Percentiles rank a stretch among this genome's conserved stretches.
These are phyloP conservation scores for Coregonus sp. DNA, from an alignment of 2,797 vertebrate species.

Conservation along the genomic window DNA sequence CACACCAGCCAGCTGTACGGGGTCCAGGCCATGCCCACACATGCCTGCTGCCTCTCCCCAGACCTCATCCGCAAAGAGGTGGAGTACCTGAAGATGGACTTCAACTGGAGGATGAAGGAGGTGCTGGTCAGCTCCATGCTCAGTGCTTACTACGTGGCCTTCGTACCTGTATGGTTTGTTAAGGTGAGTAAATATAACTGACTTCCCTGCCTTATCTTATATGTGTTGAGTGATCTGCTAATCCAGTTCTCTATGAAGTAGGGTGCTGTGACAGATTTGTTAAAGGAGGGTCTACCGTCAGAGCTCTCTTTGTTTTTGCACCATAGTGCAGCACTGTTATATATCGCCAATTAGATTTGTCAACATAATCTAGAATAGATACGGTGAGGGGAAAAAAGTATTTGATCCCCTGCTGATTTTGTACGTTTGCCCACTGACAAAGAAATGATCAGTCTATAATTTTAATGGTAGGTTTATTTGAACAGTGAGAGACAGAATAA, in stretches of 20 bases:
- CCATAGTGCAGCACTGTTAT: neutral
- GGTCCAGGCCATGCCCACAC: constrained; percentile 90
- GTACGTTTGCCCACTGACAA: no score
- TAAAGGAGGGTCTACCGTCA: no score
- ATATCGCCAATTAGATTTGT: neutral
- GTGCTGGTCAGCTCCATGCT: constrained; percentile 98
- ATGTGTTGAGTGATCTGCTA: neutral
- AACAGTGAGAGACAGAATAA: no score
- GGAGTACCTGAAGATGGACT: constrained; percentile 96
- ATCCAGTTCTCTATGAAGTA: neutral
- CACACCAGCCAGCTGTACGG: constrained; percentile 91
- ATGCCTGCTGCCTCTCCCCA: constrained; percentile 96
- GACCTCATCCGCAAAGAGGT: constrained; percentile 97
- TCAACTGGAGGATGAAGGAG: constrained; percentile 99
- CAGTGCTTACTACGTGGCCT: constrained; percentile 97
- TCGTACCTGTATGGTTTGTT: constrained; percentile 97
- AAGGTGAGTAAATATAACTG: constrained; percentile 79
- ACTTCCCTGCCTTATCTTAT: neutral
- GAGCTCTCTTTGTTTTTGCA: neutral
- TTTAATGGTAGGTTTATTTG: no score
- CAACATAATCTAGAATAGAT: neutral
- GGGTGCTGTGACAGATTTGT: no score
- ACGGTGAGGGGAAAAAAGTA: no score
- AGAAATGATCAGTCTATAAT: no score
- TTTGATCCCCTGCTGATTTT: no score